Evolutionary conservation across 2,888 invertebrate genomes (phyloP), one percentile per base, ranked within the genome.

Genomic region (Scaptomyza caliginosa): DNA sequence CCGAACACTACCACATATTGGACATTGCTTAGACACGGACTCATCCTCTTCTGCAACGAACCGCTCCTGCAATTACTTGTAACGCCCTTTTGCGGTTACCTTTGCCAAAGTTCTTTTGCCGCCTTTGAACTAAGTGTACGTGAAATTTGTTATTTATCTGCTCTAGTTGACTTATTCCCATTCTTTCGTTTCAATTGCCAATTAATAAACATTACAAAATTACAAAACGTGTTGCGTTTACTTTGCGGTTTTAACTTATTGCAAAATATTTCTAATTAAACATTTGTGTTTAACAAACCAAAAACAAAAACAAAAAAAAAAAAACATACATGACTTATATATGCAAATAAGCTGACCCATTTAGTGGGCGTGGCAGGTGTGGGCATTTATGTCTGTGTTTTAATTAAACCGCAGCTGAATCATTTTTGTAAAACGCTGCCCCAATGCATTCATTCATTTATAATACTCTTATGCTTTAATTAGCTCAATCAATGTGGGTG

Each of bases 341-440:
- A 75, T 70, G 60, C 39, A 54, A 74, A 73, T 60, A 19, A 45
- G 57, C 40, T 57, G 34, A 13, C 19, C n/a, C 21, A 1, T 5
- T 24, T 8, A 11, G 45, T 23, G 56, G 52, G 70, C 45, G 56
- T 68, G 62, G 62, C 43, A 13, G 54, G 64, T 23, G 60, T 55
- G 54, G 50, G 40, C 34, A 13, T 32, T 13, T 8, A 26, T 40
- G 39, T 17, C 19, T 19, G 28, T 48, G 54, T 52, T 51, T 71
- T 68, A 80, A 86, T 80, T 80, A 79, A 86, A 73, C 76, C 79
- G 38, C 76, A 73, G 45, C 48, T 56, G 63, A 60, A 66, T 60
- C 60, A 46, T 8, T 5, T 45, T 62, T 62, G 64, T 48, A 34
- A 50, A 55, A 21, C 28, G 45, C 38, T 5, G 7, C 26, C 11